phyloP scores from a whole-genome alignment of 2,888 invertebrate species.

The Drosophila neonasuta region DNA sequence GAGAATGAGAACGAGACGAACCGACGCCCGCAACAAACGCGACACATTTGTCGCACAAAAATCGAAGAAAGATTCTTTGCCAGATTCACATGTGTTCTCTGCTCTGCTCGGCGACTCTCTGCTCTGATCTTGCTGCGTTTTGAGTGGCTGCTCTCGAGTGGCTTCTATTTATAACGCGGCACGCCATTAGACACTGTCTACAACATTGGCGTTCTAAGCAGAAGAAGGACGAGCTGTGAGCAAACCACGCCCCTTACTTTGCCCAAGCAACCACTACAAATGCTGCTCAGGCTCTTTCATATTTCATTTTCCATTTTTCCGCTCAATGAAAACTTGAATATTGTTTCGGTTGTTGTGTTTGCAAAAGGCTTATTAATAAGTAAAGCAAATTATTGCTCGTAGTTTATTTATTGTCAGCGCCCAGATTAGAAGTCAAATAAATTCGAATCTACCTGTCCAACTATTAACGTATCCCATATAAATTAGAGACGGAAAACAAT shows the following conservation, averaged over 20 bases:
- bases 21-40: constrained; percentile 73
- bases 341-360: constrained; percentile 40
- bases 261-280: constrained; percentile 25
- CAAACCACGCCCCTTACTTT: constrained; percentile 57
- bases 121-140: constrained; percentile 59
- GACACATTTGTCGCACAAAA: constrained; percentile 67
- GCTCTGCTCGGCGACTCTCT: constrained; percentile 7
- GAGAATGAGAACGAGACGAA: constrained; percentile 38
- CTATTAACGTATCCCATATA: constrained; percentile 61
- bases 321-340: constrained; percentile 50
- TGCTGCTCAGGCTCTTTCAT: constrained; percentile 10
- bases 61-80: constrained; percentile 11
- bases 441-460: constrained; percentile 62
- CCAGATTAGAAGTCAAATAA: constrained; percentile 55
- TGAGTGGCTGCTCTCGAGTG: constrained; percentile 78
- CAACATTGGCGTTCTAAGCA: constrained; percentile 51
- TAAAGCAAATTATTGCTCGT: constrained; percentile 2
- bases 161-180: constrained; percentile 77
- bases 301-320: constrained; percentile 39
- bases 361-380: constrained; percentile 56
- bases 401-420: constrained; percentile 52
- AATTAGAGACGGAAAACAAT: constrained; percentile 71
- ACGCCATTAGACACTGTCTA: constrained; percentile 68
- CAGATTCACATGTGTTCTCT: constrained; percentile 46
- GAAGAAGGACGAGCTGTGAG: constrained; percentile 61